These are phyloP conservation scores for Pseudobourletiella spinata DNA, from an alignment of 1,140 invertebrate genomes.

Conservation along the genomic window DNA sequence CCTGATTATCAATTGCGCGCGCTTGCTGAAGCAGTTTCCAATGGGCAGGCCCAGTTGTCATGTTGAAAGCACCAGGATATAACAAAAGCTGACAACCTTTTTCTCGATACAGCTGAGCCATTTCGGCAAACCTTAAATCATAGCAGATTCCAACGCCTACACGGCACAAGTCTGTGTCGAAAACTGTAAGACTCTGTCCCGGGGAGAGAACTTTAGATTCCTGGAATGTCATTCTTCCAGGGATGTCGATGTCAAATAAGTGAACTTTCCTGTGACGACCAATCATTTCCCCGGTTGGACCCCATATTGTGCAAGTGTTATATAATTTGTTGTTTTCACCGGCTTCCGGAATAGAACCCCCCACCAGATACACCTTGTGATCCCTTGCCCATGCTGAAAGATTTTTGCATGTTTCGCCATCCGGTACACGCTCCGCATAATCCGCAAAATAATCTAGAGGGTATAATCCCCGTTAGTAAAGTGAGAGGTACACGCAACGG, in stretches of 20 bases:
- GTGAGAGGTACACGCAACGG: no score
- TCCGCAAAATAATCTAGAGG: constrained; percentile 62
- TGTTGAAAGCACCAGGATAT: constrained; percentile 91
- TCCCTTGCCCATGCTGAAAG: constrained; percentile 68
- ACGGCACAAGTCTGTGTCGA: constrained; percentile 63
- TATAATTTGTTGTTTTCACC: constrained; percentile 57
- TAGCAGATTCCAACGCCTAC: constrained; percentile 91
- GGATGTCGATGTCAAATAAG: constrained; percentile 91
- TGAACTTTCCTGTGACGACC: constrained; percentile 74
- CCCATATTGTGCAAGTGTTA: constrained; percentile 87
- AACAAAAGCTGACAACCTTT: constrained; percentile 65
- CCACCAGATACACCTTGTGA: constrained; percentile 70
- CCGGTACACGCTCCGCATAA: constrained; percentile 76
- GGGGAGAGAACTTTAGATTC: constrained; percentile 75
- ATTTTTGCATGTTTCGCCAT: constrained; percentile 56
- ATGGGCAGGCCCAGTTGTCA: constrained; percentile 86
- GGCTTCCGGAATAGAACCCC: constrained; percentile 70
- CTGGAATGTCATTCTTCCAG: constrained; percentile 83
- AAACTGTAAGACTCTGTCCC: constrained; percentile 66
- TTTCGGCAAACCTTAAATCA: constrained; percentile 83
- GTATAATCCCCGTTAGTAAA: no score
- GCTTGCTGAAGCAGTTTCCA: constrained; percentile 76
- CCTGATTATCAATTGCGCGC: constrained; percentile 79
- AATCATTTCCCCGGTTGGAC: constrained; percentile 63
- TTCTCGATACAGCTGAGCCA: constrained; percentile 72